Evolutionary conservation across 2,797 vertebrate species (phyloP).

Genomic region (Ambastaia sidthimunki): DNA sequence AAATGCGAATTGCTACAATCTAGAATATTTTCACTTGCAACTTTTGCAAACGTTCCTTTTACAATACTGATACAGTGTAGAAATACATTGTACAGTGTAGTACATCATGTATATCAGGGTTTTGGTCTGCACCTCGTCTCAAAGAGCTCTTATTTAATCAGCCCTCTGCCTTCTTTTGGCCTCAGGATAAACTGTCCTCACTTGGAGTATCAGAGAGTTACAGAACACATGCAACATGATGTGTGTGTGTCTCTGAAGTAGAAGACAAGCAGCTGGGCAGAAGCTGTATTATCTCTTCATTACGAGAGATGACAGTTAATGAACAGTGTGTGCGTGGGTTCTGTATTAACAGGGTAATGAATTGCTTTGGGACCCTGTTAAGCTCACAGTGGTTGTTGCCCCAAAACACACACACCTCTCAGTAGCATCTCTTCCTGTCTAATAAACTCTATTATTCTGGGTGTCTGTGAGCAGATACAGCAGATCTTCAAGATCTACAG

Average conservation of each 20-base stretch:
- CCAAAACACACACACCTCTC: conserved; percentile 2
- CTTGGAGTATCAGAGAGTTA: conserved; percentile 14
- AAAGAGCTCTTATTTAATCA: conserved; percentile 34
- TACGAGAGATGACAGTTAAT: conserved; percentile 64
- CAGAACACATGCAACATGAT: conserved; percentile 9
- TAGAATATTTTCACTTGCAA: background rate
- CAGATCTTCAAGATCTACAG: background rate
- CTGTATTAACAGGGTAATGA: conserved; percentile 16
- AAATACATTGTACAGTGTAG: too few species aligned
- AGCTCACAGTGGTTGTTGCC: background rate
- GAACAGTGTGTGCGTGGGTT: conserved; percentile 52
- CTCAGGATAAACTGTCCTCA: conserved; percentile 35
- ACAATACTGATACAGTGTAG: background rate
- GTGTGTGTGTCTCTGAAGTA: conserved; percentile 18
- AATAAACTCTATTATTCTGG: background rate
- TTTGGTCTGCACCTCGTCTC: background rate
- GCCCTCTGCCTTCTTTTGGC: conserved; percentile 27
- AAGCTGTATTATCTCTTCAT: conserved; percentile 61
- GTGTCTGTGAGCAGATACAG: background rate
- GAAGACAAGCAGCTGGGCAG: conserved; percentile 37
- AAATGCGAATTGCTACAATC: conserved; percentile 7
- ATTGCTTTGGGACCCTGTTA: conserved; percentile 18
- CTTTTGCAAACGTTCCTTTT: background rate
- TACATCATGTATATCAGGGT: conserved; percentile 5
- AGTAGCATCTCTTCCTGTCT: background rate